Percentiles rank a stretch among this genome's conserved stretches.
Evolutionary conservation across 1,140 invertebrate genomes (phyloP).

Genomic region (Solenopsis fugax): DNA sequence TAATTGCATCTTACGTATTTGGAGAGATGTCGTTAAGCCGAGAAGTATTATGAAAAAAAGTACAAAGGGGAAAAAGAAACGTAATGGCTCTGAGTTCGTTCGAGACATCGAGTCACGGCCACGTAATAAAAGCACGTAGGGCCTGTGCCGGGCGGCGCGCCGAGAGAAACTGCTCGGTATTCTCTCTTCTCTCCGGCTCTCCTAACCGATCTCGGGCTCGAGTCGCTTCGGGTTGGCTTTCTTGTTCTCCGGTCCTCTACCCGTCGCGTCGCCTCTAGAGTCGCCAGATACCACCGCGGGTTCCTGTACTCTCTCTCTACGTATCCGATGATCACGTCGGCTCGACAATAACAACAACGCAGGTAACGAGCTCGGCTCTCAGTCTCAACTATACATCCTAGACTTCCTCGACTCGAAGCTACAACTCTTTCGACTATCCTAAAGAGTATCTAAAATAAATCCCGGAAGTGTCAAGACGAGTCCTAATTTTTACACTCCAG

Average conservation of each 20-base stretch:
- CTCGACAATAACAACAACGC: conserved; percentile 62
- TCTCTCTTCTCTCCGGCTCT: conserved; percentile 79
- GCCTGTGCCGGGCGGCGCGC: conserved; percentile 78
- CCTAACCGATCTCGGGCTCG: conserved; percentile 76
- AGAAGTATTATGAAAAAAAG: conserved; percentile 55
- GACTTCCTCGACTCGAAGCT: neutral
- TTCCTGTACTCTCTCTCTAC: conserved; percentile 14
- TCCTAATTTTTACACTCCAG: neutral
- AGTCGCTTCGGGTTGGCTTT: conserved; percentile 75
- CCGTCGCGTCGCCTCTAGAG: conserved; percentile 67
- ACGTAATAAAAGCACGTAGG: conserved; percentile 83
- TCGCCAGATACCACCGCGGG: conserved; percentile 14
- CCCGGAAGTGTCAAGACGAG: neutral
- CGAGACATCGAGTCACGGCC: conserved; percentile 73
- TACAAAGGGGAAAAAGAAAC: conserved; percentile 30
- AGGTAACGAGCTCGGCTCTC: conserved; percentile 64
- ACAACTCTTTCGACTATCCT: neutral
- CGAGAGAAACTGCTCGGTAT: conserved; percentile 81
- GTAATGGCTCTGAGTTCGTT: conserved; percentile 63
- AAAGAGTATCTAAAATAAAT: neutral
- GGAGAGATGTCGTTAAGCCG: conserved; percentile 57
- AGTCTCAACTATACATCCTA: neutral
- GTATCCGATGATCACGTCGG: conserved; percentile 42
- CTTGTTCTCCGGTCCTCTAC: conserved; percentile 74
- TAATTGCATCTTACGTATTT: conserved; percentile 60